Evolutionary conservation across 2,113 vertebrate species (phyloP).

Genomic region (Garra rufa): DNA sequence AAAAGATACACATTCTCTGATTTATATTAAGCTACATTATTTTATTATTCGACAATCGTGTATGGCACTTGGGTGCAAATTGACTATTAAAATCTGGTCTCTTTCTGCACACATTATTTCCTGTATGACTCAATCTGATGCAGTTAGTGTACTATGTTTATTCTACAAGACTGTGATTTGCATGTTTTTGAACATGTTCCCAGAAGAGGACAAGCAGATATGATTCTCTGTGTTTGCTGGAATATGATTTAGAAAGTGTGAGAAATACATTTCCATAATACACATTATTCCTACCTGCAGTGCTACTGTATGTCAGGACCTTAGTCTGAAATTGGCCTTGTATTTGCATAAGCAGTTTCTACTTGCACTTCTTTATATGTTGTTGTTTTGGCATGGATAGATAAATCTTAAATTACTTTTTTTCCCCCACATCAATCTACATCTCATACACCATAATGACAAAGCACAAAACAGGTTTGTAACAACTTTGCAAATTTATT

Average conservation of each 20-base stretch:
- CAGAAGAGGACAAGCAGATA: neutral
- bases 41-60: neutral
- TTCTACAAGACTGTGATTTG: neutral
- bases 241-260: neutral
- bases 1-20: neutral
- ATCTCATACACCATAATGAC: too few relatives aligned
- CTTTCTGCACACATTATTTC: neutral
- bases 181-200: neutral
- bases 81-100: neutral
- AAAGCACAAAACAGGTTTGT: too few relatives aligned
- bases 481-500: too few relatives aligned
- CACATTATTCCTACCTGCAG: too few relatives aligned
- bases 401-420: too few relatives aligned
- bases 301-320: neutral
- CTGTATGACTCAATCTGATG: neutral
- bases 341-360: conserved; percentile 10
- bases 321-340: neutral
- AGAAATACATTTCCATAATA: neutral
- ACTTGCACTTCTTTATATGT: neutral
- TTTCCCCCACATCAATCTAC: too few relatives aligned
- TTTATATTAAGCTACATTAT: neutral
- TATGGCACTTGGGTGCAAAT: neutral
- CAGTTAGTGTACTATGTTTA: neutral
- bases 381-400: neutral
- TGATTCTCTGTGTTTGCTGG: neutral